Percentiles rank a stretch among this genome's conserved stretches.
These are phyloP conservation scores for Rhyacophila evoluta DNA, from an alignment of 2,888 invertebrate genomes.

Conservation along the genomic window DNA sequence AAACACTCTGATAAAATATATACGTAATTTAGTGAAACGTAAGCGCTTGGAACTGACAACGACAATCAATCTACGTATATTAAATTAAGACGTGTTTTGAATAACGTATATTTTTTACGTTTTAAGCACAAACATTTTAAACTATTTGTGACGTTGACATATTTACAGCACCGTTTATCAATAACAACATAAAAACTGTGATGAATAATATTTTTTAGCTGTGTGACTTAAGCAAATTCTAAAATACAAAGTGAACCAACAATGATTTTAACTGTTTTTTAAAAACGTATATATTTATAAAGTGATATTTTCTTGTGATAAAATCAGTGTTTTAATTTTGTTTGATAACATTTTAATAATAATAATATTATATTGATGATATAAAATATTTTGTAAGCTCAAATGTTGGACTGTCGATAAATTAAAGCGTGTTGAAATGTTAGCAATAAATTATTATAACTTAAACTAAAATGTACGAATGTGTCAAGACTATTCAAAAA, in stretches of 20 bases:
- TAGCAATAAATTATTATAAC: neutral
- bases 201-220: neutral
- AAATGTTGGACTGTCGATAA: neutral
- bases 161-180: neutral
- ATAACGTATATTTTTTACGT: neutral
- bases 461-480: constrained; percentile 5
- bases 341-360: no score
- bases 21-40: neutral
- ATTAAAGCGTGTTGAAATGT: neutral
- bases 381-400: neutral
- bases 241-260: neutral
- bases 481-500: neutral
- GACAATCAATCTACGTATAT: neutral
- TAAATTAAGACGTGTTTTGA: neutral
- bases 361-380: neutral
- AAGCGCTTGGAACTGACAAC: neutral
- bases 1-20: constrained; percentile 31
- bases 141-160: neutral
- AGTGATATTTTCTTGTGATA: neutral
- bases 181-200: neutral
- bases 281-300: neutral
- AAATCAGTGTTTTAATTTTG: neutral
- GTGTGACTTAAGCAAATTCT: no score
- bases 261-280: constrained; percentile 2
- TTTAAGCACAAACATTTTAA: neutral